phyloP scores from a whole-genome alignment of 2,888 invertebrate genomes.

The Lumbricus terrestris region DNA sequence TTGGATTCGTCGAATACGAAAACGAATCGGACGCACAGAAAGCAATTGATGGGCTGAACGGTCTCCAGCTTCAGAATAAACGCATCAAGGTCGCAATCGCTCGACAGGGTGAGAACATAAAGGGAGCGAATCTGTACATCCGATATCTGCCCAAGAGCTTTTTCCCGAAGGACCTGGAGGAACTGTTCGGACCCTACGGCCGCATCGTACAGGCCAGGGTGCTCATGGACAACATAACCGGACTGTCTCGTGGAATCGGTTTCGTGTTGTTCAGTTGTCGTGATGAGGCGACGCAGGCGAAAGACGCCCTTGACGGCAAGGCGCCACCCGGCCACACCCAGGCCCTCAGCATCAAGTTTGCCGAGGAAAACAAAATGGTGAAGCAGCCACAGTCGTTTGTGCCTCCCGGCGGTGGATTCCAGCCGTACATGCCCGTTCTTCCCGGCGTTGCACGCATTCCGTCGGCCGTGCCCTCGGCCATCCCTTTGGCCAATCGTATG shows the following conservation, averaged over 20 bases:
- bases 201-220: slow-evolving; percentile 89
- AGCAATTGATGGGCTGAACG: slow-evolving; percentile 83
- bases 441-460: background rate
- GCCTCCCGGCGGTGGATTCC: slow-evolving; percentile 24
- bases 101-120: slow-evolving; percentile 85
- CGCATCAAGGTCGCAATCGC: slow-evolving; percentile 90
- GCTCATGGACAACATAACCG: slow-evolving; percentile 82
- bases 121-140: slow-evolving; percentile 90
- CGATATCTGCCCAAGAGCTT: slow-evolving; percentile 74
- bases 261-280: slow-evolving; percentile 76
- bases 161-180: slow-evolving; percentile 75
- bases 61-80: slow-evolving; percentile 84
- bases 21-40: slow-evolving; percentile 80
- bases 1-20: slow-evolving; percentile 89
- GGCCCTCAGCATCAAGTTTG: slow-evolving; percentile 79
- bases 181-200: slow-evolving; percentile 83
- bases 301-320: slow-evolving; percentile 34
- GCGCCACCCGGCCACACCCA: slow-evolving; percentile 58
- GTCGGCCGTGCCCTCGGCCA: background rate
- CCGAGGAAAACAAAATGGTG: slow-evolving; percentile 71
- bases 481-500: background rate
- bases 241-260: slow-evolving; percentile 83
- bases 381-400: slow-evolving; percentile 32
- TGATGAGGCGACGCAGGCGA: slow-evolving; percentile 34
- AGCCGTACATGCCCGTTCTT: background rate